Conservation (phyloP, 2,113 vertebrate genomes). For the Lethenteron reissneri region DNA sequence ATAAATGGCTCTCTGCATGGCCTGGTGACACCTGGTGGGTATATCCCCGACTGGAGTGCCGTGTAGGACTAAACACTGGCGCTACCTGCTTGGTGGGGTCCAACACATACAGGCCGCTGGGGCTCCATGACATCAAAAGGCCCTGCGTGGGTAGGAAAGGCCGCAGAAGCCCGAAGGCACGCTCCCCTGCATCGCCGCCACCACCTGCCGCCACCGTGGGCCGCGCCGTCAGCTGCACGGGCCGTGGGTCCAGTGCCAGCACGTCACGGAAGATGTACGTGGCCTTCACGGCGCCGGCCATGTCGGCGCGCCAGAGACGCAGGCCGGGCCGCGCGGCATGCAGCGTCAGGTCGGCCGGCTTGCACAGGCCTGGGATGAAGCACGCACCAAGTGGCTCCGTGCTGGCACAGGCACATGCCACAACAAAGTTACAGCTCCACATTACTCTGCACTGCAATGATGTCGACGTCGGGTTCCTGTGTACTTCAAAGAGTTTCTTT, state of each 20-base stretch:
- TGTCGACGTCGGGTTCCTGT: no score
- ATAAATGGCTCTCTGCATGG: no score
- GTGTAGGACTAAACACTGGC: background rate
- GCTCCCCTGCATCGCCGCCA: conserved; percentile 32
- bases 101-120: conserved; percentile 69
- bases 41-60: no score
- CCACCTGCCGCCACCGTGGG: conserved; percentile 22
- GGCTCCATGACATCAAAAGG: conserved; percentile 89
- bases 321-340: conserved; percentile 68
- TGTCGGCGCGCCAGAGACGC: conserved; percentile 65
- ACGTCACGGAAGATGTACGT: conserved; percentile 54
- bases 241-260: conserved; percentile 40
- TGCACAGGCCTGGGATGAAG: conserved; percentile 77
- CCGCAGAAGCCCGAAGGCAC: conserved; percentile 51
- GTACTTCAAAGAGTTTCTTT: no score
- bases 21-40: no score
- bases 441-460: no score
- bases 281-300: conserved; percentile 55
- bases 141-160: conserved; percentile 53
- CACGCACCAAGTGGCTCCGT: conserved; percentile 79
- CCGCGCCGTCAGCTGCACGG: conserved; percentile 61
- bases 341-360: conserved; percentile 62
- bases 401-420: conserved; percentile 21
- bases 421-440: no score
- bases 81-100: conserved; percentile 57